Percentiles rank a stretch among this genome's conserved stretches.
Conservation (phyloP, 2,888 invertebrate species). For the Bombyx huttoni region DNA sequence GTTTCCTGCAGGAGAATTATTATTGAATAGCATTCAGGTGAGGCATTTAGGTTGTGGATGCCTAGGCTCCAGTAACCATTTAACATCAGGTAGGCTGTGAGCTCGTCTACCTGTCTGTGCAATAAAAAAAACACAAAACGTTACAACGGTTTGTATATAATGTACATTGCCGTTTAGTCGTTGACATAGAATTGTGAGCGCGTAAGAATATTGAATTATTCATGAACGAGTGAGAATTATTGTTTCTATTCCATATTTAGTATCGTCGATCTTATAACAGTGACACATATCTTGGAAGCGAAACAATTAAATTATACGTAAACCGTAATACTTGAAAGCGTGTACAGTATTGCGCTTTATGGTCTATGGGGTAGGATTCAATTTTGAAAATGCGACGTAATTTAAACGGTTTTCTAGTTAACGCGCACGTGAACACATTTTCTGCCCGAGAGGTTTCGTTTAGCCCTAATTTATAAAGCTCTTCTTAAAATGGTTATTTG, state of each 20-base stretch:
- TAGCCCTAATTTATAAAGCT: slow-evolving; percentile 30
- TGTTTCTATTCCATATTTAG: background rate
- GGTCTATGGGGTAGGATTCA: slow-evolving; percentile 9
- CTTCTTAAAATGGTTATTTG: slow-evolving; percentile 28
- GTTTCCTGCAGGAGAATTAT: no score
- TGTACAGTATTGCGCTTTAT: slow-evolving; percentile 14
- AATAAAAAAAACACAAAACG: no score
- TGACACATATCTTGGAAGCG: slow-evolving; percentile 38
- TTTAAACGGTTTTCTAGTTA: slow-evolving; percentile 11
- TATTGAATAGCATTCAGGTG: no score
- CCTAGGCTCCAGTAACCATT: no score
- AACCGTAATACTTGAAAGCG: slow-evolving; percentile 27
- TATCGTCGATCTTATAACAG: slow-evolving; percentile 27
- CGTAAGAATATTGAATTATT: slow-evolving; percentile 8
- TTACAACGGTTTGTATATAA: no score
- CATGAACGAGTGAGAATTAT: slow-evolving; percentile 6
- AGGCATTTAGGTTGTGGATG: no score
- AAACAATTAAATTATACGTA: slow-evolving; percentile 44
- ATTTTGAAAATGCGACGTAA: slow-evolving; percentile 9
- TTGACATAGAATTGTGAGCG: background rate
- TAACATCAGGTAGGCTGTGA: no score
- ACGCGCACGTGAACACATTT: slow-evolving; percentile 22
- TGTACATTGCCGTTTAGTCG: background rate
- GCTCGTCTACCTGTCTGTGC: no score
- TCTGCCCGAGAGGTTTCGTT: slow-evolving; percentile 24